Percentiles rank a stretch among this genome's conserved stretches.
Conservation (phyloP, 2,888 invertebrate genomes). For the Fragum fragum region DNA sequence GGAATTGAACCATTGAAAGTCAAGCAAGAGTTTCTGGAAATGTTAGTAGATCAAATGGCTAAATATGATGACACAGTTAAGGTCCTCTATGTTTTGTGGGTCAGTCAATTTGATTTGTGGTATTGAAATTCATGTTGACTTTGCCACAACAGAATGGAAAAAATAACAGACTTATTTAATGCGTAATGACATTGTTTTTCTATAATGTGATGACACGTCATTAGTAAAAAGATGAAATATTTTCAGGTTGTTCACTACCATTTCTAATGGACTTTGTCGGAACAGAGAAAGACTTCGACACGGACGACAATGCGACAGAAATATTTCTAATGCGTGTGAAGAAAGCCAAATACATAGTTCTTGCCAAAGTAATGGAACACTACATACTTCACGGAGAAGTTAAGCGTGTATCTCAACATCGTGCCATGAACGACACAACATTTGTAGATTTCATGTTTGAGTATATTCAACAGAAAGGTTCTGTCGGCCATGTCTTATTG, state of each 20-base stretch:
- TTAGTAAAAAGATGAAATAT: too few species aligned
- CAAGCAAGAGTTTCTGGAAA: too few species aligned
- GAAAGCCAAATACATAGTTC: conserved; percentile 47
- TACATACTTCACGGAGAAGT: conserved; percentile 59
- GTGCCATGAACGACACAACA: conserved; percentile 55
- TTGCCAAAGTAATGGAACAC: conserved; percentile 57
- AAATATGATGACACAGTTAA: too few species aligned
- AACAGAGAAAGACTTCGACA: conserved; percentile 44
- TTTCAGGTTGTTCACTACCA: conserved; percentile 55
- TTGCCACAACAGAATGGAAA: too few species aligned
- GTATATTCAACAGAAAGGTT: conserved; percentile 43
- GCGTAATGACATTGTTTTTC: too few species aligned
- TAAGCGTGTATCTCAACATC: conserved; percentile 55
- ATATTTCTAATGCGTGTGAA: conserved; percentile 67
- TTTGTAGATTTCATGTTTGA: conserved; percentile 63
- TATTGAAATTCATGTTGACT: too few species aligned
- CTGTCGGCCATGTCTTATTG: conserved; percentile 39
- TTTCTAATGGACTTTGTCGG: conserved; percentile 67
- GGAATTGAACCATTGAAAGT: too few species aligned
- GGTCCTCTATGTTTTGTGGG: too few species aligned
- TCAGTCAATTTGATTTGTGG: too few species aligned
- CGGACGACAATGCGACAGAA: conserved; percentile 43
- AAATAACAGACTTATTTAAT: too few species aligned
- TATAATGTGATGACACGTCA: too few species aligned
- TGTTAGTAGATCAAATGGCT: too few species aligned